Base-by-base conservation (phyloP, 1,140 invertebrate genomes). In the Lethrus apterus region DNA sequence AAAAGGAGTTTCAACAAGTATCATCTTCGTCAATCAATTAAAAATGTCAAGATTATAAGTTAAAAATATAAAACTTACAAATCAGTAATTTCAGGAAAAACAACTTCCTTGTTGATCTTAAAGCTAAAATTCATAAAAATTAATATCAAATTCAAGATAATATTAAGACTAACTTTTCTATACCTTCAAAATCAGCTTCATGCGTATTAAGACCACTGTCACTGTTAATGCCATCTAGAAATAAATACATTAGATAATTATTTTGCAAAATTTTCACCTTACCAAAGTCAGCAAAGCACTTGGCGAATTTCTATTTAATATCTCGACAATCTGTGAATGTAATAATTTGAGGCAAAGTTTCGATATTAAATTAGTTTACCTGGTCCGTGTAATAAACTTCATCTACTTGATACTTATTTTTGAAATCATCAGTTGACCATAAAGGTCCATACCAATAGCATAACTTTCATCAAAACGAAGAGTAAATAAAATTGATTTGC, bases 361-460 rank as follows among this genome's bases (percentile, higher is more conserved):
- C 9, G 2, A 34, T 13, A 34, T 13, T 5, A 18, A 36, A 36
- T 36, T 17, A 8, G 51, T 18, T 58, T 62, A 91, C 83, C 69
- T 93, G 78, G 66, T 90, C 81, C 2, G 78, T 76, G 70, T 84
- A 96, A 61, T 81, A 70, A n/a, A 84, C 83, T 61, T 89, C 76
- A 64, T 95, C 83, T 2, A 94, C 85, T 33, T 67, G 75, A 71
- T 96, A 97, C 55, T 84, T 78, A 9, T 73, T 60, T 56, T 79
- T 81, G 57, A 91, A 89, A 48, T 93, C 81, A 0, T 84, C 72
- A 11, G 77, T 67, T 0, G 70, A 67, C 1, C 75, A 66, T 10
- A 89, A 65, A 41, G 76, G 76, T 2, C 93, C 93, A 83, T 92
- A 86, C 92, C 91, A 97, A 93, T 78, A 35, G 82, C 84, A 71